phyloP scores from a whole-genome alignment of 2,888 invertebrate genomes.

The Tipula helvola region DNA sequence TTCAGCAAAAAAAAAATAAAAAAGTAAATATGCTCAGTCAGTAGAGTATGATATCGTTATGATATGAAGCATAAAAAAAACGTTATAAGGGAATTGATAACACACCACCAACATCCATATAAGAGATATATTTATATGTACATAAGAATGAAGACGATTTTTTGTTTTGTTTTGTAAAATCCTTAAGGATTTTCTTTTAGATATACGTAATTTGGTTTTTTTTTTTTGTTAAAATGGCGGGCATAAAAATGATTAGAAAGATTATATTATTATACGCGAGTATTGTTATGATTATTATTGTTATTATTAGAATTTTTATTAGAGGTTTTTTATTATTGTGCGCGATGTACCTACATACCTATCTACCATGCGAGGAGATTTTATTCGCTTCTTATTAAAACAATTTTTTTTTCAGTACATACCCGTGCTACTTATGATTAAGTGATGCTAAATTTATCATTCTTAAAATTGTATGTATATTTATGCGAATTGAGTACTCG shows the following conservation, averaged over 20 bases:
- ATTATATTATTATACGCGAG: neutral
- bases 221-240: neutral
- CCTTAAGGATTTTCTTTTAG: neutral
- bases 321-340: neutral
- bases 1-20: neutral
- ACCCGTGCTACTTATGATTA: neutral
- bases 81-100: neutral
- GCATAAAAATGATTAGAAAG: constrained; percentile 4
- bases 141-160: neutral
- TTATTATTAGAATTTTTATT: neutral
- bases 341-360: neutral
- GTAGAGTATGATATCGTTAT: neutral
- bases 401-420: neutral
- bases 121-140: neutral
- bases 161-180: neutral
- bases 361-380: neutral
- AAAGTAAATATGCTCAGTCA: constrained; percentile 4
- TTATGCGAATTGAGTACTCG: neutral
- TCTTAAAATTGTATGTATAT: neutral
- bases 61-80: neutral
- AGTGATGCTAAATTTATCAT: neutral
- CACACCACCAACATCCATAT: neutral
- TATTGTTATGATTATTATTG: neutral
- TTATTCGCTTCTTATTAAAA: neutral
- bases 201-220: neutral